Evolutionary conservation across 2,797 vertebrate species (phyloP).

Genomic region (Mus spretus): DNA sequence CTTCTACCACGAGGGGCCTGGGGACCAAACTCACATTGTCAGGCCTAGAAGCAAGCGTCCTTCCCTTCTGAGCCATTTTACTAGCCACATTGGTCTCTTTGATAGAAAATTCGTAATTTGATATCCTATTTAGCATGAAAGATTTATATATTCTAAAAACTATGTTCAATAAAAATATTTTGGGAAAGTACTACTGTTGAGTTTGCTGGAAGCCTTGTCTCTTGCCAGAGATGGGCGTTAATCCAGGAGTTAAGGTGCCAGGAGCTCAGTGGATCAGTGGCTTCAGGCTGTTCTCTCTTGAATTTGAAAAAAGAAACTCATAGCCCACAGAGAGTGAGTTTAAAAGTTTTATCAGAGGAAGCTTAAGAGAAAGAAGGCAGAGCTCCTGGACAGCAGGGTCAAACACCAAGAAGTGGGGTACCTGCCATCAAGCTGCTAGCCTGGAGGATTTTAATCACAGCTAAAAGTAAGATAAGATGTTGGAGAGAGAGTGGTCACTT

Average conservation of each 20-base stretch:
- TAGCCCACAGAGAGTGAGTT: neutral
- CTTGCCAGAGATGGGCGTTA: neutral
- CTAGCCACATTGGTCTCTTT: neutral
- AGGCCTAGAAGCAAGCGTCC: neutral
- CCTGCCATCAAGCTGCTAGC: neutral
- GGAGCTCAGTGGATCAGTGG: neutral
- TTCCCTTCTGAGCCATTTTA: neutral
- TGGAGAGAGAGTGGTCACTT: neutral
- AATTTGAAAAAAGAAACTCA: neutral
- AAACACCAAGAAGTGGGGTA: neutral
- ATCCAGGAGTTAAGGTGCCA: neutral
- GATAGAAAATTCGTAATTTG: neutral
- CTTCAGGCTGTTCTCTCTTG: neutral
- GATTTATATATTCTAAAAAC: neutral
- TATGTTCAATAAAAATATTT: neutral
- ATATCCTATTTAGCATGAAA: neutral
- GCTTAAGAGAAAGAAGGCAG: neutral
- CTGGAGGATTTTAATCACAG: neutral
- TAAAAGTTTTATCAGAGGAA: neutral
- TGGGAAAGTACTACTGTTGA: neutral
- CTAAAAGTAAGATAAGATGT: neutral
- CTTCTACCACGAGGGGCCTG: neutral
- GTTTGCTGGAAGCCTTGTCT: neutral
- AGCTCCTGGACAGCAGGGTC: neutral
- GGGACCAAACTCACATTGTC: neutral